A percentile compares a stretch with the other conserved stretches of the same genome.
phyloP scores from a whole-genome alignment of 2,797 vertebrate species.

The Limosa lapponica region DNA sequence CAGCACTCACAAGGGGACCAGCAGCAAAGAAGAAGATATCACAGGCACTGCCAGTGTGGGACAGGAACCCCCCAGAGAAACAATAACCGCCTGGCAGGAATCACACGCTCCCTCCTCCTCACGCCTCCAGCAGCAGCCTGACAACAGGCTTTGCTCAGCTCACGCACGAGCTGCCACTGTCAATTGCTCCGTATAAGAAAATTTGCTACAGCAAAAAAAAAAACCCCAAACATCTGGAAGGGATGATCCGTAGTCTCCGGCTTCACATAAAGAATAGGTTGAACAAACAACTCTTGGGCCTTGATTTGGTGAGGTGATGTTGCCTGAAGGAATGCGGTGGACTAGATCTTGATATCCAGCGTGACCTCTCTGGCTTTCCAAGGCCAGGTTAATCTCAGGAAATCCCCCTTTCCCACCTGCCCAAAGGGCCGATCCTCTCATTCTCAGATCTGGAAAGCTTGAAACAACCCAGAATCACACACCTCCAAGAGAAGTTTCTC shows the following conservation, averaged over 20 bases:
- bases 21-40: background rate
- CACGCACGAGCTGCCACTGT: background rate
- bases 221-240: background rate
- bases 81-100: background rate
- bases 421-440: background rate
- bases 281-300: background rate
- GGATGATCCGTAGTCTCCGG: background rate
- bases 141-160: background rate
- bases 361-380: background rate
- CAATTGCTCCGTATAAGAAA: background rate
- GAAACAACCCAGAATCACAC: background rate
- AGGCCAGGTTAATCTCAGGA: background rate
- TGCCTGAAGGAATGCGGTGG: background rate
- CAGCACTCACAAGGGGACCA: rapidly evolving
- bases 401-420: background rate
- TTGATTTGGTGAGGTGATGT: background rate
- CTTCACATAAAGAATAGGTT: background rate
- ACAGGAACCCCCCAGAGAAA: background rate
- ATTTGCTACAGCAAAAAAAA: background rate
- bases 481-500: background rate
- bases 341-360: background rate
- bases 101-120: background rate
- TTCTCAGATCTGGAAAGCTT: background rate
- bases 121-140: background rate
- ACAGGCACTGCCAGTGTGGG: background rate